Evolutionary conservation across 2,888 invertebrate genomes (phyloP).

Genomic region (Philaethria dido): DNA sequence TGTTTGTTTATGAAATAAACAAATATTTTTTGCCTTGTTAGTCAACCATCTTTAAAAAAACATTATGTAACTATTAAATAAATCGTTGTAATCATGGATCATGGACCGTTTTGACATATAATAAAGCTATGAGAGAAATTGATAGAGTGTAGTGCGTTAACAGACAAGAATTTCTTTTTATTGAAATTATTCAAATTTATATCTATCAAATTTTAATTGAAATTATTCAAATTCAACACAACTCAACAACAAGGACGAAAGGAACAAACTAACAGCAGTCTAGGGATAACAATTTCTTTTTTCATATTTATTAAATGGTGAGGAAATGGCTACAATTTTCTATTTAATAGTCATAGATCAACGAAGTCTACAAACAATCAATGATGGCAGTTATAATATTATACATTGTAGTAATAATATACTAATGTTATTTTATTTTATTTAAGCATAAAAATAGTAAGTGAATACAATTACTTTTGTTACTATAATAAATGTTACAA

Average conservation of each 20-base stretch:
- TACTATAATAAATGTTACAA: constrained; percentile 56
- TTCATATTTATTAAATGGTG: no score
- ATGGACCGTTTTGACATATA: background rate
- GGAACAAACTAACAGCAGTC: background rate
- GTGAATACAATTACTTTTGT: constrained; percentile 46
- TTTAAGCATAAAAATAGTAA: background rate
- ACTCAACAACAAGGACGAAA: no score
- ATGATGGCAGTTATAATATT: no score
- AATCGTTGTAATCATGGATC: background rate
- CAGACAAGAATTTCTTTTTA: background rate
- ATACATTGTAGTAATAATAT: background rate
- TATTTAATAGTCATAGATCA: no score
- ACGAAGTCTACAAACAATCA: no score
- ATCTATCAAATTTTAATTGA: no score
- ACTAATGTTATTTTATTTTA: background rate
- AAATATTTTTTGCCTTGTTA: background rate
- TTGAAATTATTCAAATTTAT: no score
- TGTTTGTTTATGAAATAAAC: background rate
- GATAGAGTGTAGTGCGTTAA: background rate
- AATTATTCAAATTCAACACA: no score
- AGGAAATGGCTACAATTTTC: no score
- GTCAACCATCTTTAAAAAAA: background rate
- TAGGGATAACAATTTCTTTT: background rate
- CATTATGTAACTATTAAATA: background rate
- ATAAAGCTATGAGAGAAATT: background rate